Evolutionary conservation across 2,113 vertebrate species (phyloP).

Genomic region (Colinus virginianus): DNA sequence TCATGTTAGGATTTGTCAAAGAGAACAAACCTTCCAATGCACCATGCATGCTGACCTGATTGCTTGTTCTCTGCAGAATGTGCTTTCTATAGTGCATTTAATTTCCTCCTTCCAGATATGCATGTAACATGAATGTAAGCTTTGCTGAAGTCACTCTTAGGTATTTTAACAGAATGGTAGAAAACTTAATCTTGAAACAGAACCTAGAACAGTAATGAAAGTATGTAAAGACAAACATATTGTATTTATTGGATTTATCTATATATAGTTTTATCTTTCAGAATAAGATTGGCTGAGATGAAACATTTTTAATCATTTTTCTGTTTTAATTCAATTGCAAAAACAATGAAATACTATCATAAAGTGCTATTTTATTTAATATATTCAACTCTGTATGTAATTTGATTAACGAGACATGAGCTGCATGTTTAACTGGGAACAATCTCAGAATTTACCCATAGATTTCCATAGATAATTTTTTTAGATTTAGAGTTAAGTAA

Average conservation of each 20-base stretch:
- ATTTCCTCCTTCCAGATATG: slow-evolving; percentile 13
- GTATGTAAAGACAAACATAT: background rate
- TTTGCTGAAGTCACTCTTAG: background rate
- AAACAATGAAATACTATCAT: background rate
- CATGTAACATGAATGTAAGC: background rate
- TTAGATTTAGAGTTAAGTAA: background rate
- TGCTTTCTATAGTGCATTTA: background rate
- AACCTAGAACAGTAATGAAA: background rate
- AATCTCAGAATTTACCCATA: background rate
- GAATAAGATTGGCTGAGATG: background rate
- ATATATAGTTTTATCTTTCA: background rate
- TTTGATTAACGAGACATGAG: background rate
- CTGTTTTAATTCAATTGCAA: background rate
- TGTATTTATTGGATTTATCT: background rate
- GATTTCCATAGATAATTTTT: background rate
- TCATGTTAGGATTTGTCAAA: background rate
- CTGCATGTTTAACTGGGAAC: background rate
- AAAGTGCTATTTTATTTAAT: background rate
- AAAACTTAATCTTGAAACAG: background rate
- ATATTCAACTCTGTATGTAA: background rate
- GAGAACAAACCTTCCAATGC: background rate
- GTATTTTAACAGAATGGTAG: background rate
- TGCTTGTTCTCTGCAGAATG: background rate
- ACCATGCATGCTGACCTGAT: background rate
- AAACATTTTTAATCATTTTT: background rate